Base-by-base conservation (phyloP, 2,113 vertebrate genomes). In the Pimephales promelas region DNA sequence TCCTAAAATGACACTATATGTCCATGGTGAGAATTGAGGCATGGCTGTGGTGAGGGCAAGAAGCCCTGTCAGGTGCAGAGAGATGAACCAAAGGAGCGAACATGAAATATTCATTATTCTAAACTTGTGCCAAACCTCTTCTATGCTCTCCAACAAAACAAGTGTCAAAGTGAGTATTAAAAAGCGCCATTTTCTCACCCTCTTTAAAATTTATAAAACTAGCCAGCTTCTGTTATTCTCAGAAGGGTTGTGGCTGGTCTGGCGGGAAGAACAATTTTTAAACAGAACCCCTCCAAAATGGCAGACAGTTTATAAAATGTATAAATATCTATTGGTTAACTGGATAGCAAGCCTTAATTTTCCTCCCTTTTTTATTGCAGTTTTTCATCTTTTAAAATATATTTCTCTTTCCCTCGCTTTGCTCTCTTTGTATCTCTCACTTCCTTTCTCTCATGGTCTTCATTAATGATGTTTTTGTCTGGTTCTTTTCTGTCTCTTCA, bases 71-170 rank as follows among this genome's bases (percentile, higher is more conserved):
- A 73, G 24, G 61, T 62, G 7, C 22, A 20, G 34, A 59, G 54
- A 62, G 14, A 64, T 62, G n/a, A 16, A 79, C 77, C 24, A 64
- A 64, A 64, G 18, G 6, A 62, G 5, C 5, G 8, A 28, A 64
- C 24, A 64, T 81, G 45, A 81, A 81, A 68, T 81, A 81, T 68
- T 54, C 28, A 81, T 81, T 47, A 79, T 47, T 28, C n/a, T 59
- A 31, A 64, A 49, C 8, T 62, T 66, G 43, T 66, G 61, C 26
- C 78, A 64, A 66, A 80, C 2, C 57, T 66, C 61, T 70, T 81
- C 64, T 16, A 68, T 6, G 18, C 10, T 52, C 47, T 68, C 40
- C 28, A 81, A 70, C 47, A 70, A 66, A 66, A 52, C 3, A 20
- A 52, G 61, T 81, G 10, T 68, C 47, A 47, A 61, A 31, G 75